phyloP scores from a whole-genome alignment of 2,113 vertebrate genomes.

The Carassius carassius region DNA sequence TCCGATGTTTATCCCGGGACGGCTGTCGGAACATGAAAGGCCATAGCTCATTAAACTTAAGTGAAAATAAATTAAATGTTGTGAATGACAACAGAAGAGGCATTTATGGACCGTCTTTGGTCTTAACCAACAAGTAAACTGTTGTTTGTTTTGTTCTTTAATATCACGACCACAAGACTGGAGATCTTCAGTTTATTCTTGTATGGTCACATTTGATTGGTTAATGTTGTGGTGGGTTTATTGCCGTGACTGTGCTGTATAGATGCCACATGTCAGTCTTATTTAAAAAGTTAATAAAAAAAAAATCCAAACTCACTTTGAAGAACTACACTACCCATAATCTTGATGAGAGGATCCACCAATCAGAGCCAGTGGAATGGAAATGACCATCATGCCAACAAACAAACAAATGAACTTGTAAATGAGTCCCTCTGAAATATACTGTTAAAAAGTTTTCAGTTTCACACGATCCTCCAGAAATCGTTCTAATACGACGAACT shows the following conservation, averaged over 20 bases:
- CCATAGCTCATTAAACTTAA: neutral
- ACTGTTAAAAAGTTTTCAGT: too few relatives aligned
- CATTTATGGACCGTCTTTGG: neutral
- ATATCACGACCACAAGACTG: conserved; percentile 19
- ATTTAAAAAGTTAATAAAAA: neutral
- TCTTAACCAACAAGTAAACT: conserved; percentile 24
- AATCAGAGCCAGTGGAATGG: neutral
- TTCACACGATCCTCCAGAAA: too few relatives aligned
- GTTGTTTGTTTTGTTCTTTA: conserved; percentile 8
- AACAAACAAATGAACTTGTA: neutral
- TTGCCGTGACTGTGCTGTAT: neutral
- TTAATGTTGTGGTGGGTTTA: conserved; percentile 6
- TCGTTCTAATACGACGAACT: too few relatives aligned
- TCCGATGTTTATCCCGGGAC: neutral
- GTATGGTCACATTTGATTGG: neutral
- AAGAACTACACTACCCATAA: neutral
- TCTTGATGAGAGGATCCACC: neutral
- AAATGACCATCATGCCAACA: neutral
- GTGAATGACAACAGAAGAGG: neutral
- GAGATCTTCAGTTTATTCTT: neutral
- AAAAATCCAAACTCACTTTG: neutral
- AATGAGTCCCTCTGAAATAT: neutral
- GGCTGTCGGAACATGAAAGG: conserved; percentile 5
- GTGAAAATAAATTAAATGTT: conserved; percentile 10
- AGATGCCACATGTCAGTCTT: neutral